These are phyloP conservation scores for Trissonchulus latispiculum DNA, from an alignment of 2,888 invertebrate genomes.

Conservation along the genomic window DNA sequence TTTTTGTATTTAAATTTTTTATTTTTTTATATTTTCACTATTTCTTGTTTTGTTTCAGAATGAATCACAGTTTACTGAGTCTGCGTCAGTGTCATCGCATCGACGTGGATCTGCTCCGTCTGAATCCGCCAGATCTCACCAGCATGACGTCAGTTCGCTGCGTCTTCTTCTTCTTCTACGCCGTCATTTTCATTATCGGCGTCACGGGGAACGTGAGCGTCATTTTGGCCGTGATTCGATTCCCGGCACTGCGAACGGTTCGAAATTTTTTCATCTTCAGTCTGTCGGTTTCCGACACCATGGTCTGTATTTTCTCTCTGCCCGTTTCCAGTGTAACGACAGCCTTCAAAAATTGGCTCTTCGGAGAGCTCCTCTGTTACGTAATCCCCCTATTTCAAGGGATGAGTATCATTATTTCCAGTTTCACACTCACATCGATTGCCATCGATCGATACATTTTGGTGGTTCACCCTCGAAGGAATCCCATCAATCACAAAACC, in stretches of 20 bases:
- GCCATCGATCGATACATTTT: constrained; percentile 95
- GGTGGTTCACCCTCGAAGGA: constrained; percentile 86
- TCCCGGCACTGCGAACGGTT: constrained; percentile 80
- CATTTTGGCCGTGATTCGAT: neutral
- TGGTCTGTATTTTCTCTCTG: constrained; percentile 81
- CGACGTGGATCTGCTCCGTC: neutral
- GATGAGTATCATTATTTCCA: constrained; percentile 92
- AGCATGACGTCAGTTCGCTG: neutral
- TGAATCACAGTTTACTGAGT: too few species aligned
- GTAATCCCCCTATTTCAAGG: constrained; percentile 76
- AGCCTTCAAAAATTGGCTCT: constrained; percentile 79
- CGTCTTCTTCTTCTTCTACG: neutral
- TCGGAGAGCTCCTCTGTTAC: constrained; percentile 79
- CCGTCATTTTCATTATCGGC: neutral
- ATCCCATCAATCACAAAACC: constrained; percentile 39
- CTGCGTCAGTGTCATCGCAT: neutral
- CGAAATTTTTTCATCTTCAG: constrained; percentile 96
- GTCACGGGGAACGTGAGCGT: neutral
- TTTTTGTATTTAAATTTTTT: too few species aligned
- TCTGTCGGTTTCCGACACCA: constrained; percentile 81
- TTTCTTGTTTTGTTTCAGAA: too few species aligned
- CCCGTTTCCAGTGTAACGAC: constrained; percentile 93
- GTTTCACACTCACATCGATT: constrained; percentile 87
- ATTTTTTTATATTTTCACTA: too few species aligned
- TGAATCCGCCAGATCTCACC: neutral